Conservation (phyloP, 2,888 invertebrate species). For the Exocentrus adspersus region DNA sequence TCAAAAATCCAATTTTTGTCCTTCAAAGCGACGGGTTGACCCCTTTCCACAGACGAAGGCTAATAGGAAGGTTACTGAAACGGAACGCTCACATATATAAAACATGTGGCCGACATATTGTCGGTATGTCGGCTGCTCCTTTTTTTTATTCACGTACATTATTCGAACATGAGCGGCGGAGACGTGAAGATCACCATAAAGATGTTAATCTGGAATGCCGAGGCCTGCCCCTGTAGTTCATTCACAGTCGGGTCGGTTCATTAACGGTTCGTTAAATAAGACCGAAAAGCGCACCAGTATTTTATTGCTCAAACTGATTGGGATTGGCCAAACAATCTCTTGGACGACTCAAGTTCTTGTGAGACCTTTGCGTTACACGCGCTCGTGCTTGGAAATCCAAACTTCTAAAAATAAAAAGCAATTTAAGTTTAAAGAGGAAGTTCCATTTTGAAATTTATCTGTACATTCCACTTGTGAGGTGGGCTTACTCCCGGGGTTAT, state of each 20-base stretch:
- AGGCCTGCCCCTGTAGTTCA: not conserved
- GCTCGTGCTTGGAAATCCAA: not conserved
- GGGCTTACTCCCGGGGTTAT: not conserved
- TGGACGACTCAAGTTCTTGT: too few relatives aligned
- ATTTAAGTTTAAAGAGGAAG: not conserved
- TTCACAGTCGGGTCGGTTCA: too few relatives aligned
- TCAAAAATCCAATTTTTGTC: too few relatives aligned
- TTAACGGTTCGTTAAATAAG: too few relatives aligned
- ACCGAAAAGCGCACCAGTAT: too few relatives aligned
- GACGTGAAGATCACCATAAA: conserved; percentile 4
- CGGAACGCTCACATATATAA: conserved; percentile 1
- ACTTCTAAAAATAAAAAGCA: not conserved
- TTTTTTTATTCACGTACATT: conserved; percentile 3
- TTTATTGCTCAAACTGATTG: too few relatives aligned
- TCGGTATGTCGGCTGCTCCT: not conserved
- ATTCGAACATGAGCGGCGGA: not conserved
- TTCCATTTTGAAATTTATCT: not conserved
- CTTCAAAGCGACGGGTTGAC: not conserved
- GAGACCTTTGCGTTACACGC: too few relatives aligned
- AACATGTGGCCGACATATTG: conserved; percentile 10
- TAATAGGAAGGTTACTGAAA: not conserved
- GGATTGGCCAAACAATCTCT: too few relatives aligned
- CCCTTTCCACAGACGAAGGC: conserved; percentile 3
- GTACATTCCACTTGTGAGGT: not conserved
- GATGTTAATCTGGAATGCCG: conserved; percentile 4